These are phyloP conservation scores for Mallotus villosus DNA, from an alignment of 2,797 vertebrate genomes.

Conservation along the genomic window DNA sequence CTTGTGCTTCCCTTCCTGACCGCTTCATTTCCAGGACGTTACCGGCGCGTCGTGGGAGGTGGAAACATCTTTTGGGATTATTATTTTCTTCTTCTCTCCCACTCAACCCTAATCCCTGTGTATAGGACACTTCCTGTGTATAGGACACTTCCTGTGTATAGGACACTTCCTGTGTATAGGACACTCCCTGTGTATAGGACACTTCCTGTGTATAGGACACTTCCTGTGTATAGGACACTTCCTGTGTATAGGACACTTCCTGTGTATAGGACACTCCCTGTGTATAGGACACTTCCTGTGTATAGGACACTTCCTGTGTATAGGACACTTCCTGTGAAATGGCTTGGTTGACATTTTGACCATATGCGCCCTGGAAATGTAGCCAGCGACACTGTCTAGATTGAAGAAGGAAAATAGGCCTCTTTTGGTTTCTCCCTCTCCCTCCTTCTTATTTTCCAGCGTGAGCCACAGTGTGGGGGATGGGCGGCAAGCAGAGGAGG, in stretches of 20 bases:
- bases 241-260: too few relatives aligned
- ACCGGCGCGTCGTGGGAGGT: slow-evolving; percentile 8
- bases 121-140: slow-evolving; percentile 5
- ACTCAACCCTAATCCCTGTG: slow-evolving; percentile 12
- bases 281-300: slow-evolving; percentile 2
- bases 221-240: too few relatives aligned
- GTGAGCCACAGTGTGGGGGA: background rate
- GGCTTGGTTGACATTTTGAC: slow-evolving; percentile 10
- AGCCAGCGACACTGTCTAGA: too few relatives aligned
- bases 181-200: too few relatives aligned
- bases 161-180: too few relatives aligned
- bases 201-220: too few relatives aligned
- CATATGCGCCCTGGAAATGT: background rate
- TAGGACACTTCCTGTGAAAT: slow-evolving; percentile 1
- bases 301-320: slow-evolving; percentile 5
- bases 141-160: too few relatives aligned
- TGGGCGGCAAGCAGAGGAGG: background rate
- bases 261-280: slow-evolving; percentile 11
- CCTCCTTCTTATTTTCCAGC: slow-evolving; percentile 5
- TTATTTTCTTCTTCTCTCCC: background rate
- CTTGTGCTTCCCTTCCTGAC: slow-evolving; percentile 15
- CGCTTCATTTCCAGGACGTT: slow-evolving; percentile 16
- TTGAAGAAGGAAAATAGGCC: background rate
- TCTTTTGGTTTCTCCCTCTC: slow-evolving; percentile 3
- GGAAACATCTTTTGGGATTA: slow-evolving; percentile 14